phyloP scores from a whole-genome alignment of 1,140 invertebrate genomes.

The Cephus cinctus region DNA sequence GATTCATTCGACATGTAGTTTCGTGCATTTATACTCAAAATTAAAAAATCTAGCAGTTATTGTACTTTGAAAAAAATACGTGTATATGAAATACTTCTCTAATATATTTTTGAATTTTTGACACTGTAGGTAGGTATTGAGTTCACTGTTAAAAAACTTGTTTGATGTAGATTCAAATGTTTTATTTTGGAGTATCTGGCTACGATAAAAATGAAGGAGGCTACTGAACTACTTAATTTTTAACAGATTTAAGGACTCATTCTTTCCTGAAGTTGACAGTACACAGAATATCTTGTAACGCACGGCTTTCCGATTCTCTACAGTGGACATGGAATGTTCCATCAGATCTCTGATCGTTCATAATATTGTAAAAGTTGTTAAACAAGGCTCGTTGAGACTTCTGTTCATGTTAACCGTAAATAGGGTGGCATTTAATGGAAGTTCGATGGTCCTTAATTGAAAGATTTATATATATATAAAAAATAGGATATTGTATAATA shows the following conservation, averaged over 20 bases:
- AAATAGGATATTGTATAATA: conserved; percentile 47
- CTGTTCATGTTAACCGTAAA: conserved; percentile 1
- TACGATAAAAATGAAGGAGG: neutral
- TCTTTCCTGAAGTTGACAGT: neutral
- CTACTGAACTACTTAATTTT: neutral
- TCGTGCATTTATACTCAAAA: too few species aligned
- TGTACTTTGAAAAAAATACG: too few species aligned
- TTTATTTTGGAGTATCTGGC: too few species aligned
- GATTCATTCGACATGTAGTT: too few species aligned
- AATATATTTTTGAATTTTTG: conserved; percentile 1
- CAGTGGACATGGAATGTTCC: conserved; percentile 21
- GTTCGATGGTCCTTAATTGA: conserved; percentile 36
- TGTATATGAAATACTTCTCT: too few species aligned
- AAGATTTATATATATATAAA: conserved; percentile 45
- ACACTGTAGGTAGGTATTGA: neutral
- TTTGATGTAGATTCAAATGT: too few species aligned
- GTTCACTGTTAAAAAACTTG: too few species aligned
- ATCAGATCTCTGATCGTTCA: conserved; percentile 28
- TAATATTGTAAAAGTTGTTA: conserved; percentile 45
- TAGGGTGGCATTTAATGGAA: conserved; percentile 17
- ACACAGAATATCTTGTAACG: neutral
- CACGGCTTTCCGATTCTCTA: neutral
- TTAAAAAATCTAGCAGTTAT: too few species aligned
- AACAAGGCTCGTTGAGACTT: conserved; percentile 37
- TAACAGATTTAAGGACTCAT: neutral